These are phyloP conservation scores for Vesta saturnalis DNA, from an alignment of 2,888 invertebrate species.

Conservation along the genomic window DNA sequence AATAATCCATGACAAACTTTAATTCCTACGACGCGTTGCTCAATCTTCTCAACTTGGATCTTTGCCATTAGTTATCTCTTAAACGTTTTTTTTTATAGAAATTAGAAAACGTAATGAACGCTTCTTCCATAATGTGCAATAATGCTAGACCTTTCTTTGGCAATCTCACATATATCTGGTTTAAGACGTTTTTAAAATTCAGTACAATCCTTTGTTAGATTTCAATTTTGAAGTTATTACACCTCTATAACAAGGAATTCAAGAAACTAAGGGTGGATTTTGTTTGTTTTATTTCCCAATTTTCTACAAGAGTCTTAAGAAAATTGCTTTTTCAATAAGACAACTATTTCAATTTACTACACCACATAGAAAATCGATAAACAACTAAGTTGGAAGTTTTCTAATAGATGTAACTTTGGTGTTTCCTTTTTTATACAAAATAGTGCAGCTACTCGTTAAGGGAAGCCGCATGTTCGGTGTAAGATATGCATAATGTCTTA, in stretches of 20 bases:
- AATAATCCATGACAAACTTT: slow-evolving; percentile 46
- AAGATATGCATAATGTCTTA: no score
- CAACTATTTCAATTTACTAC: slow-evolving; percentile 19
- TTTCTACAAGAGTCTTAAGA: slow-evolving; percentile 19
- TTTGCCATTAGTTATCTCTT: slow-evolving; percentile 40
- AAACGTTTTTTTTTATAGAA: slow-evolving; percentile 33
- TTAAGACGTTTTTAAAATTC: slow-evolving; percentile 7
- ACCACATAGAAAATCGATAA: slow-evolving; percentile 12
- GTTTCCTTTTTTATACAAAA: background rate
- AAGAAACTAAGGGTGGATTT: slow-evolving; percentile 7
- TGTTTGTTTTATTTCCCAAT: slow-evolving; percentile 16
- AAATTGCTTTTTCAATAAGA: slow-evolving; percentile 22
- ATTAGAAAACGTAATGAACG: slow-evolving; percentile 35
- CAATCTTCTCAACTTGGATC: slow-evolving; percentile 40
- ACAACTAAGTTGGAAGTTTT: background rate
- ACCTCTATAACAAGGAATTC: slow-evolving; percentile 21
- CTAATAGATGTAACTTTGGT: background rate
- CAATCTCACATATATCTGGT: background rate
- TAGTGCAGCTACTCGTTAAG: background rate
- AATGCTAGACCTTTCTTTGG: background rate
- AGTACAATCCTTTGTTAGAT: background rate
- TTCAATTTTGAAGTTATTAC: slow-evolving; percentile 14
- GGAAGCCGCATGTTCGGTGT: no score
- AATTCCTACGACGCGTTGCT: slow-evolving; percentile 46
- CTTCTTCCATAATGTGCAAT: background rate